Base-by-base conservation (phyloP, 2,113 vertebrate genomes). In the Hyla sarda region DNA sequence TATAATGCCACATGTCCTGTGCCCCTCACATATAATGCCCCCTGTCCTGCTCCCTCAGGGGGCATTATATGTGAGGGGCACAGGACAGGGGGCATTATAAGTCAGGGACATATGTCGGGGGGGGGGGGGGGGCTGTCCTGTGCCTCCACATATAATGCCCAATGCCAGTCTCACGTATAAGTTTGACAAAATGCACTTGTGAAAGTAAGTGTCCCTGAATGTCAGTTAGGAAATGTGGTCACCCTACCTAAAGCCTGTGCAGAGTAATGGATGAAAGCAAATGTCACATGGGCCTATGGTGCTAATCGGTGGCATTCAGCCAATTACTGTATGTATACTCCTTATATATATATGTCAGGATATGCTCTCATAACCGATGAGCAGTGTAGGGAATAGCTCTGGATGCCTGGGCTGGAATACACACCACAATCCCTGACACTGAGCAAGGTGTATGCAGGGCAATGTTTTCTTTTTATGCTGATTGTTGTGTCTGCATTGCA, bases 401-500 rank as follows among this genome's bases (percentile, higher is more conserved):
- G 62, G 65, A 32, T 30, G 19, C 30, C n/a, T 71, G 65, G 48
- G 25, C 48, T 56, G 48, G 75, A 34, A 1, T 56, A 17, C 28
- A 19, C 23, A 23, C 37, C 71, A 19, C 25, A 77, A 47, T 58
- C 73, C 52, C 19, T 60, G 82, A 75, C n/a, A 25, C 23, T 48
- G 65, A 7, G 19, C 45, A 65, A 65, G 25, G 73, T 65, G 45
- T n/a, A 65, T 5, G 73, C 5, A 28, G 14, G n/a, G 47, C 52
- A 73, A 74, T 74, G 16, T 73, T 69, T 80, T 58, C 28, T 37
- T 45, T 45, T 81, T 86, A 79, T 30, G 28, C 78, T 81, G 76
- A 86, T 81, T 80, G 54, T 41, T 47, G 78, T 73, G 85, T 47
- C 84, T 87, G 85, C 77, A 87, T 62, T 87, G 85, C 85, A 87